Conservation (phyloP, 2,797 vertebrate species). For the Limnodromus scolopaceus region DNA sequence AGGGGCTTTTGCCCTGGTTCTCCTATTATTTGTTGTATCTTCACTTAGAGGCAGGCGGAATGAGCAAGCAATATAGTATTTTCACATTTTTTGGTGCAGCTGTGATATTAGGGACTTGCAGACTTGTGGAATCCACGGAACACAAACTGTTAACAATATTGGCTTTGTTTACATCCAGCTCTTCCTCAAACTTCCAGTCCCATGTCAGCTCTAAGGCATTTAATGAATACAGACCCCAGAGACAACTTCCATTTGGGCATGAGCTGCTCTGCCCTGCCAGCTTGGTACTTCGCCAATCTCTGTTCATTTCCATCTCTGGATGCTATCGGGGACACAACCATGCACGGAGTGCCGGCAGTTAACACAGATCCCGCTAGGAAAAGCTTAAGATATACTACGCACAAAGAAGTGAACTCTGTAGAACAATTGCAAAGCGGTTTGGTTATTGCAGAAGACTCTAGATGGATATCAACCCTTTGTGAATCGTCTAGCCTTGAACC, state of each 20-base stretch:
- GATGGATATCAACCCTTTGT: background rate
- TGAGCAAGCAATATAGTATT: background rate
- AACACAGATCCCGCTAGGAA: background rate
- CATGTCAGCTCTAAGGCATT: background rate
- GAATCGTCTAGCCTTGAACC: background rate
- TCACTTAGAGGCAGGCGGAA: background rate
- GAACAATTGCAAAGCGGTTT: background rate
- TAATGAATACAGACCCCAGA: slow-evolving; percentile 26
- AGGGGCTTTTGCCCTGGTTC: background rate
- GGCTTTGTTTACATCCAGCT: slow-evolving; percentile 40
- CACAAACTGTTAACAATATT: slow-evolving; percentile 53
- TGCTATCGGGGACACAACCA: rapidly evolving
- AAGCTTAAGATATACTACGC: background rate
- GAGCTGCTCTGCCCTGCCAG: background rate
- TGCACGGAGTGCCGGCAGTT: background rate
- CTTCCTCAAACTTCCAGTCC: slow-evolving; percentile 54
- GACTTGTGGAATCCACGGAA: slow-evolving; percentile 42
- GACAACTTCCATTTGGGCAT: slow-evolving; percentile 12
- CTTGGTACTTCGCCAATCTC: background rate
- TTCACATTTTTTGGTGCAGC: background rate
- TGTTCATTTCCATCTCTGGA: background rate
- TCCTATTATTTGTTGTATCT: background rate
- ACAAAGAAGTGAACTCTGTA: background rate
- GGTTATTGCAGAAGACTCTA: background rate
- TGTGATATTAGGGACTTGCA: background rate